Conservation (phyloP, 2,888 invertebrate species). For the Leptopilina syphax region DNA sequence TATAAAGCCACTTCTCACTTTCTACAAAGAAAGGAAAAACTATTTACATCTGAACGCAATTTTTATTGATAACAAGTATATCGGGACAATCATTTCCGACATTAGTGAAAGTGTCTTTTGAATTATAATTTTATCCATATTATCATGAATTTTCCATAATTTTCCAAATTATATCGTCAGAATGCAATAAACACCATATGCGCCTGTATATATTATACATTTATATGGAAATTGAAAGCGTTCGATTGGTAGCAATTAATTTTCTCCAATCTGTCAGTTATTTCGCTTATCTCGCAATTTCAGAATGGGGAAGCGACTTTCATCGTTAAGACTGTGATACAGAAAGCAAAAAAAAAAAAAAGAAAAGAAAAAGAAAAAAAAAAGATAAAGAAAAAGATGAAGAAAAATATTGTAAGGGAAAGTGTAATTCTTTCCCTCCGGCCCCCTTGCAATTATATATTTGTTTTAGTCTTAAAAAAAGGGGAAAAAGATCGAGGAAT, state of each 20-base stretch:
- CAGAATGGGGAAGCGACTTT: conserved; percentile 17
- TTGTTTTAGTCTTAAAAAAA: neutral
- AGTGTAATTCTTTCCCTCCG: neutral
- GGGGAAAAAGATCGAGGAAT: neutral
- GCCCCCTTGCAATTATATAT: neutral
- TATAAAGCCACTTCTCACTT: neutral
- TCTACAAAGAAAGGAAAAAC: conserved; percentile 20
- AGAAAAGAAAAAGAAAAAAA: no score
- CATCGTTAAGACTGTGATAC: neutral
- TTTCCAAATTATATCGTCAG: conserved; percentile 1
- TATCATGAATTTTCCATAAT: conserved; percentile 22
- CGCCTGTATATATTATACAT: neutral
- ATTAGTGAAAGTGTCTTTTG: conserved; percentile 45
- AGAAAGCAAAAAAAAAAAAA: neutral
- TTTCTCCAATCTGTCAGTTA: conserved; percentile 38
- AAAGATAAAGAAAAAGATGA: neutral
- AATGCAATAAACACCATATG: neutral
- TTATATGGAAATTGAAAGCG: conserved; percentile 6
- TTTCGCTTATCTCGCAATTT: conserved; percentile 17
- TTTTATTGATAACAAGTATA: conserved; percentile 15
- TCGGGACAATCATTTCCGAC: conserved; percentile 44
- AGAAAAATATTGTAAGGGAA: neutral
- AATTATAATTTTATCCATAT: neutral
- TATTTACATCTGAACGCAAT: neutral
- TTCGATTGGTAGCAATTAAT: conserved; percentile 27